These are phyloP conservation scores for Bombus pascuorum DNA, from an alignment of 1,140 invertebrate genomes.

Conservation along the genomic window DNA sequence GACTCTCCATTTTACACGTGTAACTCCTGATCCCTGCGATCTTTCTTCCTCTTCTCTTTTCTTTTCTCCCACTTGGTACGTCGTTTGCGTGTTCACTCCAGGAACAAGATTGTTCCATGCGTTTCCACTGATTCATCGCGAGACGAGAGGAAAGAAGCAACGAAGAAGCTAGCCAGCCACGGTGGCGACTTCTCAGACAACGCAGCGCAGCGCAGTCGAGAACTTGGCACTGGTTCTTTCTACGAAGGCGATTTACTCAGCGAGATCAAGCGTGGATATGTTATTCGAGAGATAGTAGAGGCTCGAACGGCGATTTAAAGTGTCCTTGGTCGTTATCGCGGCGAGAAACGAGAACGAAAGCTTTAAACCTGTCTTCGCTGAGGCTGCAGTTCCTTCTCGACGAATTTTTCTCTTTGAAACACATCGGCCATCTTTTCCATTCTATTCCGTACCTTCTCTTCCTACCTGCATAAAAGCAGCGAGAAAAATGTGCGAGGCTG, in stretches of 20 bases:
- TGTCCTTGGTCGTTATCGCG: conserved; percentile 9
- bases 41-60: not conserved
- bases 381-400: not conserved
- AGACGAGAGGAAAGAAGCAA: conserved; percentile 18
- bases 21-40: conserved; percentile 3
- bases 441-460: not conserved
- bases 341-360: conserved; percentile 27
- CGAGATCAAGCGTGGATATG: conserved; percentile 42
- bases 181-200: conserved; percentile 65
- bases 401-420: not conserved
- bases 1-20: not conserved
- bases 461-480: not conserved
- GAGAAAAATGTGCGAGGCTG: not conserved
- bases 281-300: conserved; percentile 38
- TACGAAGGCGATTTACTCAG: conserved; percentile 34
- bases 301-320: conserved; percentile 40
- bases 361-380: conserved; percentile 14
- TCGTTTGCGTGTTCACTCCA: not conserved
- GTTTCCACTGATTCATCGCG: conserved; percentile 51
- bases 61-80: not conserved
- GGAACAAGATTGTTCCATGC: conserved; percentile 34
- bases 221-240: conserved; percentile 44
- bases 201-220: conserved; percentile 37
- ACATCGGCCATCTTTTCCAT: not conserved
- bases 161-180: conserved; percentile 60